Base-by-base conservation (phyloP, 2,113 vertebrate species). In the Phalacrocorax aristotelis region DNA sequence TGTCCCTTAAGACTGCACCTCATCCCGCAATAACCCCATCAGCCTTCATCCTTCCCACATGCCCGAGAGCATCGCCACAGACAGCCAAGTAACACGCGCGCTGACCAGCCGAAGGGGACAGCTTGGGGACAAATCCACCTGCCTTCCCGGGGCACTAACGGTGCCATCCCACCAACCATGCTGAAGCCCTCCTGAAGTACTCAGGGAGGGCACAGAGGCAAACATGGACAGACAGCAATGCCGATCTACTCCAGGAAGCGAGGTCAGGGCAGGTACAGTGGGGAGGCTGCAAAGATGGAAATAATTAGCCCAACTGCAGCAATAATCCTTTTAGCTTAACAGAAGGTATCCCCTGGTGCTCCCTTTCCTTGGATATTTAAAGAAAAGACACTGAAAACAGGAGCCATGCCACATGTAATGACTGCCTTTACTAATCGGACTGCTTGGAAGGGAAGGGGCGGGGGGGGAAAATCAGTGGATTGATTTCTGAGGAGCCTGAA, bases 301-400 rank as follows among this genome's bases (percentile, higher is more conserved):
- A 86, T 94, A 92, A 95, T 89, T 70, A 93, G 80, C 83, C 83
- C 76, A 77, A 87, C 19, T 38, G 83, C 68, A 51, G 71, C 2
- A 48, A 61, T 86, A 93, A 95, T 77, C 86, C 86, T 44, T 86
- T 89, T 10, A 95, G 30, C 68, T 83, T 60, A 77, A 49, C 91
- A 66, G 66, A 87, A 89, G 83, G 76, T 65, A 78, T 84, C 69
- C 72, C 70, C 74, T 2, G 36, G 77, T 89, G 81, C 81, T 87
- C 89, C 84, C 61, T 93, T 84, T 71, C 91, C 82, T 76, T 18
- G 58, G 84, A 5, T 87, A 84, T 71, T 81, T 64, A 84, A 92
- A 91, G 89, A 51, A 38, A 70, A 90, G 62, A 25, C 54, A 36
- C 44, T 38, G 74, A 51, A 55, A 78, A 15, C 11, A 22, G 72